Evolutionary conservation across 2,797 vertebrate genomes (phyloP), one percentile per base, ranked within the genome.

Genomic region (Acrocephalus scirpaceus): DNA sequence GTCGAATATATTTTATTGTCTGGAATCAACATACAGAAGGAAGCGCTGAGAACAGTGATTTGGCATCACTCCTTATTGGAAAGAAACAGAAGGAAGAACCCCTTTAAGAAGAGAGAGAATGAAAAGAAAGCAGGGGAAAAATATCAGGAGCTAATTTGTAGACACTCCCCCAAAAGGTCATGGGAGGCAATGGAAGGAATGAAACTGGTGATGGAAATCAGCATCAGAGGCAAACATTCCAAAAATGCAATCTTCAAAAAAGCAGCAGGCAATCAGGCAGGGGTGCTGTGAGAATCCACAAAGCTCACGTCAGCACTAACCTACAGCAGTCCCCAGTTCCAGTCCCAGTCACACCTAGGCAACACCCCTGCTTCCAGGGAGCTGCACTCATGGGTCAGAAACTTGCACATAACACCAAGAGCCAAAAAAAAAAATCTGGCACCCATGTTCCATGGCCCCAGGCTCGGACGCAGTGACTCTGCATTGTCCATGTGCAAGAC

Each of bases 191-290:
- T 91, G 94, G 92, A 92, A 95, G 79, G 92, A 95, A 89, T 78
- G 54, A 91, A 90, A 84, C 44, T 45, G 42, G 72, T 90, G 80
- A 95, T 86, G 82, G 91, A 95, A 93, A 94, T 95, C 71, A 89
- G 85, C 56, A 75, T 79, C 45, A 34, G 50, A 74, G 79, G 51
- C 53, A 83, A 92, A 95, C 90, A 96, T 90, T 40, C 77, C 50
- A 40, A 94, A 83, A 77, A 75, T 22, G 56, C 83, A 70, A 40
- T 75, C 88, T 90, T 91, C 92, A 71, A 70, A 38, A 84, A 92
- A 96, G 71, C 92, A 93, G 94, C 94, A 96, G 95, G 96, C 62
- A 70, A 50, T 80, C 89, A 60, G 89, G 87, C 91, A 69, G 84
- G 61, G 80, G 21, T 94, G 77, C 86, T 94, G 93, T 79, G 76